A percentile compares a stretch with the other conserved stretches of the same genome.
phyloP scores from a whole-genome alignment of 2,888 invertebrate genomes.

The Oscheius myriophilus region DNA sequence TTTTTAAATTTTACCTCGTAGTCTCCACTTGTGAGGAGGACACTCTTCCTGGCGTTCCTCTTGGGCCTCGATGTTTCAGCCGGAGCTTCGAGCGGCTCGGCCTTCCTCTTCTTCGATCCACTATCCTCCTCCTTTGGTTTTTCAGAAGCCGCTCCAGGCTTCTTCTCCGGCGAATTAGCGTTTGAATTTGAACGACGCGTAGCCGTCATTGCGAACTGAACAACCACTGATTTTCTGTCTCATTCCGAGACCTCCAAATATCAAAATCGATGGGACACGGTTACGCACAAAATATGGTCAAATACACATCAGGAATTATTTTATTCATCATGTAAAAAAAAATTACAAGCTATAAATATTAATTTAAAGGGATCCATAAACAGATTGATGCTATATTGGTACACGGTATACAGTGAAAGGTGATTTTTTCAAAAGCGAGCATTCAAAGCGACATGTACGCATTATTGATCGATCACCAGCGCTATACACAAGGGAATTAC shows the following conservation, averaged over 20 bases:
- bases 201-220: background rate
- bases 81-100: background rate
- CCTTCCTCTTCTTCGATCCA: background rate
- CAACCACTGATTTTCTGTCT: too few species aligned
- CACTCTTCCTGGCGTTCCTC: constrained; percentile 46
- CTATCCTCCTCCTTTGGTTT: background rate
- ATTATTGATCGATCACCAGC: too few species aligned
- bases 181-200: constrained; percentile 12
- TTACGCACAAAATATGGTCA: background rate
- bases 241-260: too few species aligned
- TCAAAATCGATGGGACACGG: background rate
- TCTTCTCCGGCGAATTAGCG: constrained; percentile 18
- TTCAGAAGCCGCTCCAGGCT: background rate
- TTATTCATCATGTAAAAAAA: constrained; percentile 1
- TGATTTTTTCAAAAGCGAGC: too few species aligned
- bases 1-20: constrained; percentile 36
- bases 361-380: background rate
- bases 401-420: background rate
- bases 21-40: constrained; percentile 39
- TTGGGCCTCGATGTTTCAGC: constrained; percentile 33
- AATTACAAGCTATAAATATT: constrained; percentile 14
- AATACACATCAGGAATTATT: background rate
- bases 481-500: too few species aligned
- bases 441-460: too few species aligned
- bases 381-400: background rate